Evolutionary conservation across 2,888 invertebrate species (phyloP), one percentile per base, ranked within the genome.

Genomic region (Drosophila planitibia): DNA sequence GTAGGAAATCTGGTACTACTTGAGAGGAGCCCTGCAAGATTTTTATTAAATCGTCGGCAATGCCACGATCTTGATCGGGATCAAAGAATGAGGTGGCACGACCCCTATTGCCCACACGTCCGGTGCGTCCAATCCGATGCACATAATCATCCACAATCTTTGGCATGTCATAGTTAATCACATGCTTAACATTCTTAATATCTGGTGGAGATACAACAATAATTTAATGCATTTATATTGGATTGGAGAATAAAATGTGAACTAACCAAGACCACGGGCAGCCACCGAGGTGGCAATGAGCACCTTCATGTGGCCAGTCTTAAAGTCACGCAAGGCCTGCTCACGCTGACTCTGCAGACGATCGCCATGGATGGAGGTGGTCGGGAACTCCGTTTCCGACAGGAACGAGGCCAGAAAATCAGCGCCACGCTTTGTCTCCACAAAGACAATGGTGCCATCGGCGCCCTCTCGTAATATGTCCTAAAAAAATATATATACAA

Each of bases 331-430:
- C 66, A 99, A 94, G 14, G 99, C 99, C 87, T 98, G 97, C 94
- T 99, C 99, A 60, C 99, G 95, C 93, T 99, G 99, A 59, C 97
- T 95, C 93, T 99, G 99, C 89, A 97, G 96, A 55, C 99, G 96
- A 94, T 99, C 99, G 41, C 99, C 99, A 94, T 99, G 99, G 91
- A 99, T 99, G 47, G 99, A 99, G 6, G 99, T 98, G 0, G 99
- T 99, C 10, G 98, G 97, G 68, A 96, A 95, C 67, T 96, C 95
- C n/a, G 95, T 95, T 92, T 97, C 97, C 0, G 97, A 97, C 37
- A 99, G 93, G 84, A 96, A 95, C 0, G 97, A 95, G 0, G 98
- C 99, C 30, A 98, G 94, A 91, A 97, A 98, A 93, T 99, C 99
- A 0, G 98, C 98, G 69, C 96, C 97, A 51, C 97, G 95, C 91